These are phyloP conservation scores for Scartelaos histophorus DNA, from an alignment of 2,113 vertebrate species.

Conservation along the genomic window DNA sequence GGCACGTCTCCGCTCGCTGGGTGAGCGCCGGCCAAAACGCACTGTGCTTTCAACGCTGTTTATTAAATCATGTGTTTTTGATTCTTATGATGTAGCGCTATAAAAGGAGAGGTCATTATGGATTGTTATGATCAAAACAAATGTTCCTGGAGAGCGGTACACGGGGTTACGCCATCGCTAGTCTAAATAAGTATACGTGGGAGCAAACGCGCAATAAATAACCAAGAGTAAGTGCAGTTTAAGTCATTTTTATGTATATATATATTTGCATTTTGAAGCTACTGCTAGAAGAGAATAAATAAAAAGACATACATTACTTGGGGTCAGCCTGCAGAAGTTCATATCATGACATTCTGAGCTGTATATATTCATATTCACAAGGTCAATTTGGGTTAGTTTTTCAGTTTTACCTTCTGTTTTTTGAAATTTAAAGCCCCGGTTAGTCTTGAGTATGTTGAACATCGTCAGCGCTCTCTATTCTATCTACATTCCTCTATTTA, in stretches of 20 bases:
- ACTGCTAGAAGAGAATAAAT: background rate
- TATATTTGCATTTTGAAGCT: background rate
- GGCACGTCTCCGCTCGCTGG: conserved; percentile 13
- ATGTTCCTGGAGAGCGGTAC: background rate
- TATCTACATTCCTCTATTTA: no score
- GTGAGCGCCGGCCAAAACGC: conserved; percentile 10
- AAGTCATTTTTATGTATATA: background rate
- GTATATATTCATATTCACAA: background rate
- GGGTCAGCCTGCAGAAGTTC: background rate
- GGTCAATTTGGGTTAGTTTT: background rate
- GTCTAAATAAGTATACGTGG: background rate
- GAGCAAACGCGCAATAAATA: background rate
- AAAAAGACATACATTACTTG: background rate
- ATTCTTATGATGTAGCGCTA: background rate
- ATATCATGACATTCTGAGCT: background rate
- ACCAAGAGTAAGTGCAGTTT: background rate
- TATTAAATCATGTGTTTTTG: background rate
- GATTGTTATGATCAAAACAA: conserved; percentile 7
- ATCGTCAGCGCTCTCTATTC: background rate
- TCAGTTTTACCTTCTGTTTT: background rate
- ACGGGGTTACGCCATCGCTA: background rate
- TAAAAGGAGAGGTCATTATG: background rate
- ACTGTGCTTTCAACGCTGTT: conserved; percentile 7
- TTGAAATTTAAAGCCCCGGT: background rate
- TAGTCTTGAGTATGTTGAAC: background rate